Evolutionary conservation across 1,140 invertebrate genomes (phyloP), one percentile per base, ranked within the genome.

Genomic region (Sweltsa coloradensis): DNA sequence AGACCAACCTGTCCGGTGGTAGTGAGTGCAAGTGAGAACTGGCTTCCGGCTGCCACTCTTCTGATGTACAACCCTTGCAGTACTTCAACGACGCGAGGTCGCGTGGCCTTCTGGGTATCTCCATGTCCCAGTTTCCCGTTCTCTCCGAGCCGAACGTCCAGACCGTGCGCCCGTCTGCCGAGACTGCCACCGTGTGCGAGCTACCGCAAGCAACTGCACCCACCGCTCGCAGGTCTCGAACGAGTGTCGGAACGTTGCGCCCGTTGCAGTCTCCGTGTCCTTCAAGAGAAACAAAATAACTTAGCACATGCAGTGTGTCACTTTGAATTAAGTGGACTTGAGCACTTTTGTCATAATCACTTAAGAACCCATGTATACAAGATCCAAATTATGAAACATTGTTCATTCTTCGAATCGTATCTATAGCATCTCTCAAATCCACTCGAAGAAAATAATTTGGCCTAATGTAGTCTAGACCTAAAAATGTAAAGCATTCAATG

Each of bases 101-200:
- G 66, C 51, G 65, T 71, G 9, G 66, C 64, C 64, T 69, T 54
- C 66, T 67, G 45, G 63, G 68, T 72, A 47, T 78, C 73, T 27
- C 74, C 76, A 56, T 79, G 70, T 2, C 78, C 78, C 14, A 79
- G 57, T 60, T 78, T 76, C 14, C 77, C 76, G 60, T 70, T 68
- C 55, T 79, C 76, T 31, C 70, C 71, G 65, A 68, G 7, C 78
- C 78, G 63, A 79, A 80, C 9, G 76, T 78, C 78, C 78, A 81
- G 0, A 79, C 72, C 11, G 70, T 78, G 58, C 71, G 62, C 1
- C 77, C 76, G 67, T 79, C 77, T 40, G 62, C 61, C 2, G 75
- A 76, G 9, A 81, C 63, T 13, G 72, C 78, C 13, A 81, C 51
- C 11, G 78, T 79, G 53, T 81, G 78, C 7, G 75, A 69, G 59